Conservation (phyloP, 2,797 vertebrate genomes). For the Botia kubotai region DNA sequence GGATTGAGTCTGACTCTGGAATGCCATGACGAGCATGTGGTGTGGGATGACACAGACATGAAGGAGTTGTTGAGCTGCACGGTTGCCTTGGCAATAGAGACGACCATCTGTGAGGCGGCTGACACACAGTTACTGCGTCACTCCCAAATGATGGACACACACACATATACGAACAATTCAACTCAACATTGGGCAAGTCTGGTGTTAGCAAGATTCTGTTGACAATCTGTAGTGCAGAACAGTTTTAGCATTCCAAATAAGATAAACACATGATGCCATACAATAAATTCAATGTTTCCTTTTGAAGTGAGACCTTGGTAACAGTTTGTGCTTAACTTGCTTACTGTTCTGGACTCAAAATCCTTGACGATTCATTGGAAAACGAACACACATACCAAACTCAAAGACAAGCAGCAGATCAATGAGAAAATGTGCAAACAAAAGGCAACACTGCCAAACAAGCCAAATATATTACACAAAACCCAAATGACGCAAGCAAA, state of each 20-base stretch:
- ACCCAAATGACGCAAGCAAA: neutral
- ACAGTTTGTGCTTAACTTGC: neutral
- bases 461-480: constrained; percentile 1
- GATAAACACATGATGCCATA: neutral
- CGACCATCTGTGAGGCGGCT: constrained; percentile 62
- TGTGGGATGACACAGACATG: constrained; percentile 44
- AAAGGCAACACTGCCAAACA: too few species aligned
- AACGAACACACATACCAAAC: neutral
- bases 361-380: neutral
- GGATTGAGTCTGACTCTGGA: constrained; percentile 35
- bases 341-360: neutral
- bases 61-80: constrained; percentile 45
- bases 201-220: neutral
- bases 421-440: too few species aligned
- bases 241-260: neutral
- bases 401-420: too few species aligned
- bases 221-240: constrained; percentile 15
- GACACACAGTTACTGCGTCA: constrained; percentile 52
- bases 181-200: constrained; percentile 22
- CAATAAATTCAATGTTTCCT: too few species aligned
- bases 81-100: constrained; percentile 53
- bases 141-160: constrained; percentile 17
- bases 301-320: neutral
- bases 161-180: neutral
- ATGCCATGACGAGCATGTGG: constrained; percentile 46